Base-by-base conservation (phyloP, 2,113 vertebrate species). In the Clarias batrachus region DNA sequence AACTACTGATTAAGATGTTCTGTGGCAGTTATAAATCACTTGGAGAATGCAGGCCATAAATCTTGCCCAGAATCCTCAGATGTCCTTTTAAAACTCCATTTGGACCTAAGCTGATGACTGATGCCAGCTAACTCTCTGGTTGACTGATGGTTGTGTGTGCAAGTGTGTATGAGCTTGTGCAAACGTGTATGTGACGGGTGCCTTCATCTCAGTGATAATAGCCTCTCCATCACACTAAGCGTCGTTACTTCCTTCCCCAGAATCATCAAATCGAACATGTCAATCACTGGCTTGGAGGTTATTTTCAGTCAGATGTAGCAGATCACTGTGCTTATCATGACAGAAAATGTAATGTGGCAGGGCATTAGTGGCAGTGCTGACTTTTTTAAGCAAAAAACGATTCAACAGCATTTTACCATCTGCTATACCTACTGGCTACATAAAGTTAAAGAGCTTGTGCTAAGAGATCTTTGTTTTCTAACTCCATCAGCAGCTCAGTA, bases 201-300 rank as follows among this genome's bases (percentile, higher is more conserved):
- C 78, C 33, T 33, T 54, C 27, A 23, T 30, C 66, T 16, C 12
- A 9, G 19, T 68, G 62, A 54, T 23, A 83, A 71, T 17, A 65
- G 76, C 66, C 76, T 70, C 63, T 80, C 76, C 76, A 86, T 86
- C 52, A 80, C 30, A 80, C 63, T 70, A 68, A 70, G 76, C 76
- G 25, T 59, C 76, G 3, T 70, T 80, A 86, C 48, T 23, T 70
- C 52, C 25, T 79, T 70, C 62, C 66, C 74, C 30, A 2, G 33
- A 80, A 33, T 86, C 76, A 86, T 76, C 63, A 21, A 80, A 70
- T 70, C 30, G 19, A 70, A 57, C 76, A 48, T 79, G 84, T 70
- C 84, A 59, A 7, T 80, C 76, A 57, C 21, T 68, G 52, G 80
- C 23, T 30, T 70, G 16, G 23, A 63, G 62, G 74, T 68, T 62